These are phyloP conservation scores for Drosophila nigromelanica DNA, from an alignment of 1,140 invertebrate species.

Conservation along the genomic window DNA sequence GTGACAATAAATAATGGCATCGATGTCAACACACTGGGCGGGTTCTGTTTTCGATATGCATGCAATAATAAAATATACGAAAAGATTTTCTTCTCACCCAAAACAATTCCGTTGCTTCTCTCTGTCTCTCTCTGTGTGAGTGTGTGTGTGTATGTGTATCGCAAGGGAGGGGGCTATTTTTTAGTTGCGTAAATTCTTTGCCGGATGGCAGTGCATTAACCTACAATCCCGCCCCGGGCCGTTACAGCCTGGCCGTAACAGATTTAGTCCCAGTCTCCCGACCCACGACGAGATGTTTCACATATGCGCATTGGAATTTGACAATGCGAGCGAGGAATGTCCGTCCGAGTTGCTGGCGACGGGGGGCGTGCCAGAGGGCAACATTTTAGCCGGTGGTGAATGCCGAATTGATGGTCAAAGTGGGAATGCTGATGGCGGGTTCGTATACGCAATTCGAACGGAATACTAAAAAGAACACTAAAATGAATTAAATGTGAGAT, in stretches of 20 bases:
- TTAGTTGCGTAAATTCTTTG: slow-evolving; percentile 37
- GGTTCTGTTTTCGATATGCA: slow-evolving; percentile 35
- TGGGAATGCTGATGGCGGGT: slow-evolving; percentile 13
- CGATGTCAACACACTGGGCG: slow-evolving; percentile 30
- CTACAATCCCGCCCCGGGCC: slow-evolving; percentile 18
- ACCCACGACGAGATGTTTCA: slow-evolving; percentile 24
- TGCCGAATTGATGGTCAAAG: slow-evolving; percentile 10
- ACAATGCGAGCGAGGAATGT: slow-evolving; percentile 27
- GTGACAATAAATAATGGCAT: slow-evolving; percentile 50
- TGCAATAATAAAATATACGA: slow-evolving; percentile 46
- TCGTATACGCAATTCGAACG: slow-evolving; percentile 6
- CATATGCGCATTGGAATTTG: slow-evolving; percentile 41
- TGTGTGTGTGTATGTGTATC: not conserved
- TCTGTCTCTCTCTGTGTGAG: not conserved
- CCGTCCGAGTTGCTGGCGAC: not conserved
- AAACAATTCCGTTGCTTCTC: slow-evolving; percentile 25
- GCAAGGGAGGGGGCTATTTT: not conserved
- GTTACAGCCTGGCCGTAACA: slow-evolving; percentile 5
- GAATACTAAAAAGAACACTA: slow-evolving; percentile 26
- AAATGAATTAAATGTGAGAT: slow-evolving; percentile 18
- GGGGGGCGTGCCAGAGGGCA: not conserved
- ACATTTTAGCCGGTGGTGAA: not conserved
- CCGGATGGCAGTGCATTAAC: slow-evolving; percentile 46
- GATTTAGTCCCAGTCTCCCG: slow-evolving; percentile 11
- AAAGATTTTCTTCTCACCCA: slow-evolving; percentile 36